Base-by-base conservation (phyloP, 1,140 invertebrate species). In the Dendroctonus ponderosae region DNA sequence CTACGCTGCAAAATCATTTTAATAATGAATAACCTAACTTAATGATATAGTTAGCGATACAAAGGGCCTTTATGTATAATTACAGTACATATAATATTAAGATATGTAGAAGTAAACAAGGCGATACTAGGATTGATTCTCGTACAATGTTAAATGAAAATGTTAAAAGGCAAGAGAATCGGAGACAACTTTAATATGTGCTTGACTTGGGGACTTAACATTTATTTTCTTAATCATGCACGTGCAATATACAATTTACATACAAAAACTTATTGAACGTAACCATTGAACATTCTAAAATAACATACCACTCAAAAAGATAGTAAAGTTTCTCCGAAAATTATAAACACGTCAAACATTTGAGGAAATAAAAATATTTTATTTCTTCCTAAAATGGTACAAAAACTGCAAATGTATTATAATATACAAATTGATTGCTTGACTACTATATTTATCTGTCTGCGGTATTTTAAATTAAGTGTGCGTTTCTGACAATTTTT, bases 31-130 rank as follows among this genome's bases (percentile, higher is more conserved):
- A n/a, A 9, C 43, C 7, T n/a, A 62, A 52, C 8, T 42, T n/a
- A 26, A 26, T 15, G 8, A 43, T 46, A 63, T 56, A 44, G 37
- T 12, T 54, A 63, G 41, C n/a, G 42, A 54, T 56, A 44, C 41
- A 63, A 56, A 65, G 44, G 51, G 52, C 7, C 15, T 42, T 51
- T 65, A 65, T 11, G 26, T 52, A 62, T 52, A 57, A 58, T 53
- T 56, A 48, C 43, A 57, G 37, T 14, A 26, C 53, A 65, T 54
- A 58, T 65, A 65, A 65, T 54, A 41, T 57, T 51, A 65, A 48
- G 62, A 65, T 65, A 65, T 65, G 62, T 65, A 56, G 62, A 65
- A 40, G 61, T 63, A 65, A 65, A 52, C 14, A 49, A 65, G 40
- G 37, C 12, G 39, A 57, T 53, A 12, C 12, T 53, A 49, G 46